Conservation (phyloP, 2,113 vertebrate genomes). For the Thryonomys swinderianus region DNA sequence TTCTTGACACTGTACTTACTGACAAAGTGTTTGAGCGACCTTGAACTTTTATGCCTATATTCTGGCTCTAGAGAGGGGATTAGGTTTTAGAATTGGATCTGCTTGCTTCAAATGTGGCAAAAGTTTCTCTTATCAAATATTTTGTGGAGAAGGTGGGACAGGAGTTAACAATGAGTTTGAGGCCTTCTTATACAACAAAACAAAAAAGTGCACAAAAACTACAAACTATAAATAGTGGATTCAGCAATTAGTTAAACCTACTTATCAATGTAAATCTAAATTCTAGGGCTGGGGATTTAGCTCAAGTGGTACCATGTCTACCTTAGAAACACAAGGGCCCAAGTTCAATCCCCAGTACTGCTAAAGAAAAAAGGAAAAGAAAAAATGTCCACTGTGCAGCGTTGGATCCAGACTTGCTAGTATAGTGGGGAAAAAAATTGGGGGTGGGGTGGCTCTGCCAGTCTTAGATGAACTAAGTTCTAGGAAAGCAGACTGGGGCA, state of each 20-base stretch:
- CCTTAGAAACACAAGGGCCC: too few relatives aligned
- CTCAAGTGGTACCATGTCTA: too few relatives aligned
- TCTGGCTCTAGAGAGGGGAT: neutral
- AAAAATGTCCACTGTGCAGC: rapidly evolving
- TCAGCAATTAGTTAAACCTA: neutral
- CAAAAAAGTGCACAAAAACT: neutral
- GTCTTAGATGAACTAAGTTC: neutral
- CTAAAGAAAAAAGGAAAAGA: too few relatives aligned
- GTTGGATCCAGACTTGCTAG: neutral
- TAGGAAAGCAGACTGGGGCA: neutral
- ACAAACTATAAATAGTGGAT: neutral
- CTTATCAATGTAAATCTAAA: neutral
- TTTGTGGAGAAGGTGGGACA: neutral
- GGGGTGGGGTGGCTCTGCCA: neutral
- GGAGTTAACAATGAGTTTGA: neutral
- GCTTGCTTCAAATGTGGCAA: neutral
- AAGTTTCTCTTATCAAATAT: neutral
- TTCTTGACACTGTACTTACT: rapidly evolving
- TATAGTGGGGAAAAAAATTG: neutral
- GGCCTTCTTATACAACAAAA: neutral
- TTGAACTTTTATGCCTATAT: neutral
- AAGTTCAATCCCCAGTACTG: too few relatives aligned
- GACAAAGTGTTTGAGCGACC: rapidly evolving
- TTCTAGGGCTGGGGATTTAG: neutral
- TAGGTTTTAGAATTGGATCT: neutral